Percentiles rank a stretch among this genome's conserved stretches.
Conservation (phyloP, 1,140 invertebrate genomes). For the Odontomachus brunneus region DNA sequence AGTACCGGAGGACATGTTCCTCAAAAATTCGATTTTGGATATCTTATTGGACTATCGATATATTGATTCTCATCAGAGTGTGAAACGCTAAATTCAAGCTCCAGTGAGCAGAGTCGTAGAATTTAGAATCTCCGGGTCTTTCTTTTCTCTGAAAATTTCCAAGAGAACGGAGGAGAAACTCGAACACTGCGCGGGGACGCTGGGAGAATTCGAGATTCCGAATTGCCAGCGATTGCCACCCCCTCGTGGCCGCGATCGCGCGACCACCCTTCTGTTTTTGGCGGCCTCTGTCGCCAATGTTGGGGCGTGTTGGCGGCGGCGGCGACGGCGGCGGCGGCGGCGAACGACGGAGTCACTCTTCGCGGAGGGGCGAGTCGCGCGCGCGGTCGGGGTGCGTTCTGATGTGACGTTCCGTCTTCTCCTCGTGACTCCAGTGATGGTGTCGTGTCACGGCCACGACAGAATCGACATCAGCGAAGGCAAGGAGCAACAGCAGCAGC, state of each 20-base stretch:
- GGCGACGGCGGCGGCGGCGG: too few relatives aligned
- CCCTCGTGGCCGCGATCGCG: background rate
- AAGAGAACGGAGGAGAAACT: background rate
- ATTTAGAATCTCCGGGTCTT: too few relatives aligned
- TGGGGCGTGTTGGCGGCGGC: background rate
- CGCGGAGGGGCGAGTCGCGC: background rate
- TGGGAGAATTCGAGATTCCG: too few relatives aligned
- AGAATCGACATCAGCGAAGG: background rate
- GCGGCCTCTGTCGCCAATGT: background rate
- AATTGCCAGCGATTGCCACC: background rate
- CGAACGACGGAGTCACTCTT: background rate
- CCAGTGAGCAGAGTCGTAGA: too few relatives aligned
- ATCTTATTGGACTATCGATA: too few relatives aligned
- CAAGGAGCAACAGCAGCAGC: background rate
- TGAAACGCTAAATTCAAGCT: too few relatives aligned
- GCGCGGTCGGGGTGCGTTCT: too few relatives aligned
- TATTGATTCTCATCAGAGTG: too few relatives aligned
- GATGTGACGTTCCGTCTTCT: background rate
- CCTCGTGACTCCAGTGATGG: background rate
- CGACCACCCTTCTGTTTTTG: background rate
- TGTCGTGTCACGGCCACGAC: background rate
- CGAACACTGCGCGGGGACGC: background rate
- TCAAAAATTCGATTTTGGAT: too few relatives aligned
- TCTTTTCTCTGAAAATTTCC: background rate
- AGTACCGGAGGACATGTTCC: too few relatives aligned